Base-by-base conservation (phyloP, 2,113 vertebrate species). In the Cyrtonyx montezumae region DNA sequence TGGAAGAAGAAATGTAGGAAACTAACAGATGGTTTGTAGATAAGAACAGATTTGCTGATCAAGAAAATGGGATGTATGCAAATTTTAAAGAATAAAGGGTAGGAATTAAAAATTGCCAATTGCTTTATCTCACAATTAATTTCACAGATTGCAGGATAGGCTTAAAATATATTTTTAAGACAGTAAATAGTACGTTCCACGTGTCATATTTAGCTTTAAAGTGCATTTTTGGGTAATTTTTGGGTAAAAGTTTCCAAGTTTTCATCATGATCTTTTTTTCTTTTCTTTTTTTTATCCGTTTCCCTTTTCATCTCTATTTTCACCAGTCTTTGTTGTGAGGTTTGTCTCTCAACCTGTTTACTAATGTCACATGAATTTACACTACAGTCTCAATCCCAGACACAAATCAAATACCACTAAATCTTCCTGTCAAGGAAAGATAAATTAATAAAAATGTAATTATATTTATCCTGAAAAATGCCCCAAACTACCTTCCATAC, bases 371-470 rank as follows among this genome's bases (percentile, higher is more conserved):
- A 51, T 63, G 37, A 82, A 80, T 70, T 82, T 79, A 65, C 37
- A 48, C 51, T 69, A 17, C 65, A 53, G 15, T 69, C 84, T 90
- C 53, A 17, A 82, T 49, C 20, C n/a, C 37, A 74, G 55, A 79
- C 53, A 59, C 66, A 96, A 95, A 67, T 65, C 58, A 84, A 51
- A 34, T 51, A 70, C 26, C 73, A 65, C 67, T 90, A 84, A 63
- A 78, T 89, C 25, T 70, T 79, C 40, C n/a, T 93, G 15, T 79
- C 59, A 95, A 66, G 13, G 17, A 86, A 86, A 95, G 51, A 91
- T 79, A n/a, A 81, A 84, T 86, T 92, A 45, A 84, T 87, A 95
- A 91, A 94, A 78, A 66, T 68, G 8, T 74, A 80, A 91, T 90
- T 90, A 81, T 74, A 80, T 90, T 90, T 90, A 81, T 23, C 9